Percentiles rank a stretch among this genome's conserved stretches.
Conservation (phyloP, 2,888 invertebrate genomes). For the Sinotaia quadrata region DNA sequence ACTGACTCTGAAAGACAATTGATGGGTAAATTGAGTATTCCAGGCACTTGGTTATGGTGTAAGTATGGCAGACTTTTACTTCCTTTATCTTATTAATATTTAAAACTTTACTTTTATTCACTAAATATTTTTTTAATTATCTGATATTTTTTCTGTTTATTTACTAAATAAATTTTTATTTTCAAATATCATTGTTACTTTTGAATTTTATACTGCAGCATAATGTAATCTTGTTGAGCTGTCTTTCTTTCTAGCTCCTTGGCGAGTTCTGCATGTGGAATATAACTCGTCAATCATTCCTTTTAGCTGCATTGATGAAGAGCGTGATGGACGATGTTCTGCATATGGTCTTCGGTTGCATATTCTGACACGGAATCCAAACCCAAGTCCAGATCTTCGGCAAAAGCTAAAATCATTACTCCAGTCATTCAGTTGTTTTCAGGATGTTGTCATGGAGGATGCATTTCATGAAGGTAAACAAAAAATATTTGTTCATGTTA, state of each 20-base stretch:
- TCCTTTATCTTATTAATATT: too few species aligned
- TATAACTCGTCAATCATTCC: conserved; percentile 35
- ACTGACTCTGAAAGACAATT: conserved; percentile 21
- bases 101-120: too few species aligned
- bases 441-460: conserved; percentile 3
- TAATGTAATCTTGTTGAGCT: too few species aligned
- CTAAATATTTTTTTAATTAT: too few species aligned
- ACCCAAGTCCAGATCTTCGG: conserved; percentile 23
- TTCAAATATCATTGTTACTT: too few species aligned
- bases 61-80: conserved; percentile 8
- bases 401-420: conserved; percentile 7
- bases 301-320: conserved; percentile 38
- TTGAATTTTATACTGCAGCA: too few species aligned
- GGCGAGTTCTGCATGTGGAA: conserved; percentile 41
- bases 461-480: conserved; percentile 13
- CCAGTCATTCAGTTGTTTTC: conserved; percentile 4
- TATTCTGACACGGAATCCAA: conserved; percentile 35
- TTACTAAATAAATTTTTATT: too few species aligned
- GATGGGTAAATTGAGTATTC: conserved; percentile 26
- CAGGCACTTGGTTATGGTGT: conserved; percentile 31
- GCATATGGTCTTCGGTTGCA: conserved; percentile 28
- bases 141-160: too few species aligned
- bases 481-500: too few species aligned
- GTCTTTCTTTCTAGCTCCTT: conserved; percentile 34
- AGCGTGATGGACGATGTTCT: conserved; percentile 35